Percentiles rank a stretch among this genome's conserved stretches.
These are phyloP conservation scores for Listrodromus nycthemerus DNA, from an alignment of 2,888 invertebrate species.

Conservation along the genomic window DNA sequence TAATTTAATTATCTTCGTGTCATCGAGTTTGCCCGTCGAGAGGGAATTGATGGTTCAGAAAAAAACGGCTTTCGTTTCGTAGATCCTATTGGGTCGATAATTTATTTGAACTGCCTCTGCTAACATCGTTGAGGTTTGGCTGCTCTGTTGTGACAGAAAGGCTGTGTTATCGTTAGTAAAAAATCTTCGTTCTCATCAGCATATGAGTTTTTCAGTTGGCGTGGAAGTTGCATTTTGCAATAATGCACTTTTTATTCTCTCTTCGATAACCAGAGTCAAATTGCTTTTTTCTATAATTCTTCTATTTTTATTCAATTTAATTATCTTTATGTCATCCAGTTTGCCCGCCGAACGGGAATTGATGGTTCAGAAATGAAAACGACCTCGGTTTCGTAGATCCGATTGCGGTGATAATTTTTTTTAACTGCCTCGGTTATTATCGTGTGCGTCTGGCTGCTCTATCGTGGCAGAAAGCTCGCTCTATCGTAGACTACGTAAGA, in stretches of 20 bases:
- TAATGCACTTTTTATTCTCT: too few species aligned
- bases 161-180: not conserved
- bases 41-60: not conserved
- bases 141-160: not conserved
- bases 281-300: too few species aligned
- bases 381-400: not conserved
- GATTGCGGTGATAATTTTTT: not conserved
- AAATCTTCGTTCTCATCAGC: constrained; percentile 58
- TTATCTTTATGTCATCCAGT: not conserved
- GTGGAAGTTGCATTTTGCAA: too few species aligned
- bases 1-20: not conserved
- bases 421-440: not conserved
- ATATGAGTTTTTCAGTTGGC: too few species aligned
- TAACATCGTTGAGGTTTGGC: not conserved
- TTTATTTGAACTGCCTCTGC: not conserved
- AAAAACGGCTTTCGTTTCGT: not conserved
- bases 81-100: not conserved
- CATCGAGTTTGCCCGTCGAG: not conserved
- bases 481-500: not conserved
- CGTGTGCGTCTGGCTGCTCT: not conserved
- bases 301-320: too few species aligned
- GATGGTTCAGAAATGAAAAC: not conserved
- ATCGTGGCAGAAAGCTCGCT: not conserved
- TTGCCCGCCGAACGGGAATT: not conserved
- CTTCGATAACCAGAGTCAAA: too few species aligned